Evolutionary conservation across 2,797 vertebrate genomes (phyloP).

Genomic region (Remorina albescens): DNA sequence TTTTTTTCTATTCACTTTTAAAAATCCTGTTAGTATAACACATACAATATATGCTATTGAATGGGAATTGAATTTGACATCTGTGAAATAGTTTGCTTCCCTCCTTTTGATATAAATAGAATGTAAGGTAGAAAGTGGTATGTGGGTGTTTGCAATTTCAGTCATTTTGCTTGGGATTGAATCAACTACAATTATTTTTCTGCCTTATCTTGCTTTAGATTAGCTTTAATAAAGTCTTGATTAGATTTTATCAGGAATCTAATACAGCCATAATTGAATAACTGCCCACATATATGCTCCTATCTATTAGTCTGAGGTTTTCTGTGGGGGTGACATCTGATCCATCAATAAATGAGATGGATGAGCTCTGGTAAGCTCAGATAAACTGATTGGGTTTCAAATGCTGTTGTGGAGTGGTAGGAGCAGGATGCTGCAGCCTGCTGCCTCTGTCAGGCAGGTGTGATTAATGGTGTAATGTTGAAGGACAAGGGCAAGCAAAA

Average conservation of each 20-base stretch:
- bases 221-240: conserved; percentile 54
- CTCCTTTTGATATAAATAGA: conserved; percentile 3
- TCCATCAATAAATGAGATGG: conserved; percentile 63
- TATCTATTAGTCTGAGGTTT: conserved; percentile 49
- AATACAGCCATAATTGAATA: conserved; percentile 68
- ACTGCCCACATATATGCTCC: conserved; percentile 58
- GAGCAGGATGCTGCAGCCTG: conserved; percentile 64
- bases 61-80: not conserved
- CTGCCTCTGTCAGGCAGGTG: conserved; percentile 71
- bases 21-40: not conserved
- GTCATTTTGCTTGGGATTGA: conserved; percentile 30
- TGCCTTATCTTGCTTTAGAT: conserved; percentile 42
- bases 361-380: conserved; percentile 50
- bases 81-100: not conserved
- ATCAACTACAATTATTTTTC: conserved; percentile 52
- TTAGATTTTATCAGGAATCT: conserved; percentile 57
- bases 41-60: not conserved
- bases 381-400: conserved; percentile 67
- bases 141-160: conserved; percentile 27
- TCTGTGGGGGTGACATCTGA: conserved; percentile 59
- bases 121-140: not conserved
- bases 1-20: not conserved
- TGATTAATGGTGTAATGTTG: conserved; percentile 75
- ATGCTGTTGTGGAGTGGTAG: conserved; percentile 48
- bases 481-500: conserved; percentile 71